Evolutionary conservation across 2,113 vertebrate species (phyloP), one percentile per base, ranked within the genome.

Genomic region (Atlantisia rogersi): DNA sequence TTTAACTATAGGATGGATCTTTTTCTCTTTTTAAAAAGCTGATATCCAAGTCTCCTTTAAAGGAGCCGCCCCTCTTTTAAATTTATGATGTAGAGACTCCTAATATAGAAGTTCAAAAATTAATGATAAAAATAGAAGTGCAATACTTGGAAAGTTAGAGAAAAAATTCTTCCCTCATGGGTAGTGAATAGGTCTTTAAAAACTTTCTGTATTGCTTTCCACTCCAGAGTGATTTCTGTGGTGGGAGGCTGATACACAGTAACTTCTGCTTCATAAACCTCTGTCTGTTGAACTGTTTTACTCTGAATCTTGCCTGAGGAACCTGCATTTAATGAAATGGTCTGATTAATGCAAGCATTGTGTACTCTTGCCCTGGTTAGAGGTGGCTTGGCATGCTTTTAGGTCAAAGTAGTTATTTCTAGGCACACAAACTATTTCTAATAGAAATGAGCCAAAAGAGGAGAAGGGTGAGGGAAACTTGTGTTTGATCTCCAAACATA

Each of bases 141-240:
- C 60, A 86, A 40, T 37, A 50, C 68, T 88, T 93, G 80, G 82
- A 86, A 95, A 87, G 29, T 82, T 56, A 89, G 58, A 79, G 71
- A 67, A 94, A 82, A 88, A 90, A 28, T 16, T 86, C 64, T 86
- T 74, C 71, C 37, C 80, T 89, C 74, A 28, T 82, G 90, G 31
- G n/a, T 94, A 85, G 71, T 96, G 90, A 92, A 50, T 73, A 88
- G 40, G 59, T 48, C 75, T 96, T 92, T 74, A 81, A 88, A 94
- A 88, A 83, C 50, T 69, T 90, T 73, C 76, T 3, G 0, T 79
- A 11, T 73, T 94, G 92, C 85, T 96, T 96, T 97, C 86, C 91
- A 67, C 65, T 93, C 76, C 58, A 74, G 64, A 93, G 62, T 75
- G 76, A 93, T 92, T 88, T 91, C 92, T 97, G 90, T 90, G 86